These are phyloP conservation scores for Drosophila siamana DNA, from an alignment of 2,888 invertebrate species.

Conservation along the genomic window DNA sequence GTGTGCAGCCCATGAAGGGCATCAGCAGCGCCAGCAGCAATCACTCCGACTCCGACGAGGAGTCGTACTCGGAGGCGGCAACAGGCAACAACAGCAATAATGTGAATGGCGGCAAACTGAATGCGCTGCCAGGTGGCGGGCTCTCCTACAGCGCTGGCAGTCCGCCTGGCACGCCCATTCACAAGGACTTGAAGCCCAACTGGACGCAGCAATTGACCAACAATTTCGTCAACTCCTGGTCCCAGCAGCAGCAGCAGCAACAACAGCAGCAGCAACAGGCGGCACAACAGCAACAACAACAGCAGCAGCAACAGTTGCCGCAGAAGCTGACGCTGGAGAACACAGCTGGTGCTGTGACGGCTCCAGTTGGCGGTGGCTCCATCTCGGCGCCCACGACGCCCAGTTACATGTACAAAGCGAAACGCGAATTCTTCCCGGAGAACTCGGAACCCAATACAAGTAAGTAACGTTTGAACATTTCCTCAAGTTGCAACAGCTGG, in stretches of 20 bases:
- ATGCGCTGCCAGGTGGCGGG: constrained; percentile 72
- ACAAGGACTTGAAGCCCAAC: constrained; percentile 86
- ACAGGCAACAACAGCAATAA: constrained; percentile 25
- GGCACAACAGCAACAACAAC: constrained; percentile 64
- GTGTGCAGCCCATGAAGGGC: constrained; percentile 76
- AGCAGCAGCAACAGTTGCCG: constrained; percentile 55
- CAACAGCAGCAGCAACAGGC: constrained; percentile 61
- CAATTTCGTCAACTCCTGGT: constrained; percentile 85
- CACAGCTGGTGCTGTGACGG: constrained; percentile 47
- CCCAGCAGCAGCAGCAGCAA: constrained; percentile 79
- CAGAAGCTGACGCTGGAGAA: constrained; percentile 76
- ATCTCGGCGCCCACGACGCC: constrained; percentile 86
- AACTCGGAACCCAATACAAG: constrained; percentile 95
- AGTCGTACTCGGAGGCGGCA: constrained; percentile 84
- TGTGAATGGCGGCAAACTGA: constrained; percentile 32
- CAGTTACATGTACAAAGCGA: constrained; percentile 86
- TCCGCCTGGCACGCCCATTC: constrained; percentile 88
- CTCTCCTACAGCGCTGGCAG: constrained; percentile 85
- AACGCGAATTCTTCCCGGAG: constrained; percentile 92
- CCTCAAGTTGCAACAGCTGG: neutral
- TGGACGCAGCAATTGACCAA: constrained; percentile 85
- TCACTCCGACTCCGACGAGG: constrained; percentile 94
- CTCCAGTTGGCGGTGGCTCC: constrained; percentile 76
- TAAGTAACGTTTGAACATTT: constrained; percentile 86
- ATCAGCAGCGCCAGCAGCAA: constrained; percentile 89